phyloP scores from a whole-genome alignment of 2,888 invertebrate genomes.

The Fragum whitleyi region DNA sequence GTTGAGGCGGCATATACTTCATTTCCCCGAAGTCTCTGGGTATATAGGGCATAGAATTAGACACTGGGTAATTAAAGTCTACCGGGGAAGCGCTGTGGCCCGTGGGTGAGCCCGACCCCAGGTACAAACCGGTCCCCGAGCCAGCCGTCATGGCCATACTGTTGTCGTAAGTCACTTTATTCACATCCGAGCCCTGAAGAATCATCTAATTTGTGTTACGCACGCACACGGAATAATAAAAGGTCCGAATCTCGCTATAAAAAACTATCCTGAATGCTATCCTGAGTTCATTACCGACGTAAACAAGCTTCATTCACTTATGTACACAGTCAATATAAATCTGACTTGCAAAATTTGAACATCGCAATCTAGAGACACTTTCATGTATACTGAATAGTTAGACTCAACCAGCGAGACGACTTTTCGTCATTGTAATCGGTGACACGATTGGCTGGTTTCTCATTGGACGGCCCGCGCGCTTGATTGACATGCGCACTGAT shows the following conservation, averaged over 20 bases:
- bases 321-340: constrained; percentile 66
- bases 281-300: constrained; percentile 59
- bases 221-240: constrained; percentile 36
- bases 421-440: constrained; percentile 76
- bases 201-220: constrained; percentile 52
- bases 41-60: constrained; percentile 79
- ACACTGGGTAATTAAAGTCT: constrained; percentile 85
- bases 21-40: constrained; percentile 79
- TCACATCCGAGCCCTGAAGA: constrained; percentile 59
- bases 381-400: constrained; percentile 85
- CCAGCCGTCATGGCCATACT: constrained; percentile 91
- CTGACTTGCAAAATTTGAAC: constrained; percentile 75
- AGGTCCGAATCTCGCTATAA: constrained; percentile 15
- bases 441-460: constrained; percentile 57
- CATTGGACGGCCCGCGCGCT: constrained; percentile 71
- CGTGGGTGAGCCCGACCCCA: constrained; percentile 92
- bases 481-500: constrained; percentile 80
- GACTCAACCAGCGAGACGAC: constrained; percentile 74
- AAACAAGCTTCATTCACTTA: constrained; percentile 60
- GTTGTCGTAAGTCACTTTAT: constrained; percentile 48
- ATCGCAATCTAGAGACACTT: constrained; percentile 87
- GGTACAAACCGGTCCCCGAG: constrained; percentile 91
- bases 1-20: constrained; percentile 89
- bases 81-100: constrained; percentile 88
- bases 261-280: constrained; percentile 34